Evolutionary conservation across 2,797 vertebrate species (phyloP).

Genomic region (Artibeus lituratus): DNA sequence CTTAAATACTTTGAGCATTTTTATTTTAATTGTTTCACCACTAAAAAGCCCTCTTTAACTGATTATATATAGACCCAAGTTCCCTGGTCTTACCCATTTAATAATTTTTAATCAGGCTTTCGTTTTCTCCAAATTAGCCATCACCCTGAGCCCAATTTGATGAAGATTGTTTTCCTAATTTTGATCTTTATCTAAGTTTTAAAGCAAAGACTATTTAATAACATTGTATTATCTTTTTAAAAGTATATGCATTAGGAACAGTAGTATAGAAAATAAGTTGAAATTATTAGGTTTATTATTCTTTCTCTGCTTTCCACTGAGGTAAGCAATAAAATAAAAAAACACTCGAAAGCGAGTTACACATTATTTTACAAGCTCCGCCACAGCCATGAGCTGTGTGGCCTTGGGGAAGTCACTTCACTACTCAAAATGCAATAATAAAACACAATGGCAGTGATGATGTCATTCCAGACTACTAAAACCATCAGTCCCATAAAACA

Average conservation of each 20-base stretch:
- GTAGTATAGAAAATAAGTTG: not conserved
- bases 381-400: not conserved
- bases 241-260: not conserved
- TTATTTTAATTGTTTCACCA: conserved; percentile 33
- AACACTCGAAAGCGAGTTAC: not conserved
- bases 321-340: not conserved
- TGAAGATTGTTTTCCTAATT: conserved; percentile 36
- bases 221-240: not conserved
- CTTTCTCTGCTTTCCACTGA: not conserved
- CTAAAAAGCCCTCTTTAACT: not conserved
- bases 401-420: not conserved
- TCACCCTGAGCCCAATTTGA: not conserved
- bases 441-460: not conserved
- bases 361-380: not conserved
- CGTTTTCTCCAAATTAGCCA: conserved; percentile 7
- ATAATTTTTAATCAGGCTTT: not conserved
- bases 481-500: not conserved
- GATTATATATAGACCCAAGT: not conserved
- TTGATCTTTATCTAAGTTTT: conserved; percentile 19
- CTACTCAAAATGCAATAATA: not conserved
- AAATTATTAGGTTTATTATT: not conserved
- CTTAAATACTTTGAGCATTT: conserved; percentile 3
- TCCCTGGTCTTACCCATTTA: not conserved
- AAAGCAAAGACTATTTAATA: conserved; percentile 18
- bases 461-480: not conserved